phyloP scores from a whole-genome alignment of 2,888 invertebrate species.

The Athalia cordata region DNA sequence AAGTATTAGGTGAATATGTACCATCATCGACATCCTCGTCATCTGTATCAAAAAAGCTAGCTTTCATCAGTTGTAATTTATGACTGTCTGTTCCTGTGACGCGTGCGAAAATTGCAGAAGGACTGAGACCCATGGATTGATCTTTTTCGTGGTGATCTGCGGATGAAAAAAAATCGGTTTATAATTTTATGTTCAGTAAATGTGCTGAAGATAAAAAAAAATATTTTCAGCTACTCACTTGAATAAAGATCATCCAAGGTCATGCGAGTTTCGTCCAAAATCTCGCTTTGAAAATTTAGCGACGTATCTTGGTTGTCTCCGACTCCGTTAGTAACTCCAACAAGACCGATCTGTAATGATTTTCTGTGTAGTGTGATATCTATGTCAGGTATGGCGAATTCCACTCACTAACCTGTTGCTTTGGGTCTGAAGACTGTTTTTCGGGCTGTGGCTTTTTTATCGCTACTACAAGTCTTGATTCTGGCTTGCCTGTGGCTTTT shows the following conservation, averaged over 20 bases:
- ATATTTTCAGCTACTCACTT: not conserved
- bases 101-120: conserved; percentile 79
- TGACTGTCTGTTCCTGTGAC: conserved; percentile 80
- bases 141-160: conserved; percentile 61
- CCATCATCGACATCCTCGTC: conserved; percentile 58
- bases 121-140: conserved; percentile 73
- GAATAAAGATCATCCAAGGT: conserved; percentile 20
- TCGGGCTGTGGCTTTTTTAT: not conserved
- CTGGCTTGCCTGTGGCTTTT: conserved; percentile 44
- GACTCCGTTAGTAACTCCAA: not conserved
- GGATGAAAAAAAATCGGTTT: conserved; percentile 32
- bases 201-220: not conserved
- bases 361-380: not conserved
- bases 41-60: conserved; percentile 80
- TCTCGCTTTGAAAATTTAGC: not conserved
- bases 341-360: conserved; percentile 4
- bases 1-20: not conserved
- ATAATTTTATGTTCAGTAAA: not conserved
- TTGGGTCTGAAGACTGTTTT: conserved; percentile 6
- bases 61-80: conserved; percentile 89
- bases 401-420: conserved; percentile 22
- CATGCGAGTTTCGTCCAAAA: conserved; percentile 16
- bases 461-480: not conserved
- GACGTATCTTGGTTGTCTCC: not conserved
- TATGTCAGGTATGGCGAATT: not conserved